A percentile compares a stretch with the other conserved stretches of the same genome.
phyloP scores from a whole-genome alignment of 2,888 invertebrate species.

The Drosophila pullipes region DNA sequence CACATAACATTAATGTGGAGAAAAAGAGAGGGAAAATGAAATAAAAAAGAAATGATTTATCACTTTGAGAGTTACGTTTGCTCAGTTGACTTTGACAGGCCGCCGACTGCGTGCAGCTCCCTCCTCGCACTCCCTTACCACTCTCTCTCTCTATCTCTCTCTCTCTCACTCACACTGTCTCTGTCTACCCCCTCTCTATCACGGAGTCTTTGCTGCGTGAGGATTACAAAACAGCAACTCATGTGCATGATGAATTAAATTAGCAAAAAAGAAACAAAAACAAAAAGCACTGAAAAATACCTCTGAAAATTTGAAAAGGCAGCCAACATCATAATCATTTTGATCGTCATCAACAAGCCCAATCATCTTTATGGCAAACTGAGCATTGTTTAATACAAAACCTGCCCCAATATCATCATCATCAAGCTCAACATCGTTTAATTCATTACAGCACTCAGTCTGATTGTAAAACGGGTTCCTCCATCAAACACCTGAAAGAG shows the following conservation, averaged over 20 bases:
- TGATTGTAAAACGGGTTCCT: background rate
- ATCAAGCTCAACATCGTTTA: background rate
- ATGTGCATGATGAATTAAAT: slow-evolving; percentile 79
- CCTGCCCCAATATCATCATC: slow-evolving; percentile 25
- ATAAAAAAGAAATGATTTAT: slow-evolving; percentile 69
- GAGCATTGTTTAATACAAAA: slow-evolving; percentile 5
- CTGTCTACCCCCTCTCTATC: background rate
- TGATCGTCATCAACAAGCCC: background rate
- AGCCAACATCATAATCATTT: slow-evolving; percentile 1
- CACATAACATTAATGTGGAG: background rate
- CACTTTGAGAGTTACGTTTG: slow-evolving; percentile 64
- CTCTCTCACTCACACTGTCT: background rate
- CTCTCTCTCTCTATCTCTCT: slow-evolving; percentile 2
- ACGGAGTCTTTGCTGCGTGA: slow-evolving; percentile 44
- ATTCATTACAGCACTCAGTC: background rate
- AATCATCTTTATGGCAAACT: background rate
- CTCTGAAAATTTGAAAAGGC: slow-evolving; percentile 14
- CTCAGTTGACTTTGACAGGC: slow-evolving; percentile 76
- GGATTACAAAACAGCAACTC: slow-evolving; percentile 76
- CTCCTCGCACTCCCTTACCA: background rate
- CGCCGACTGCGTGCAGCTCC: slow-evolving; percentile 42
- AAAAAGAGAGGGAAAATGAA: slow-evolving; percentile 16
- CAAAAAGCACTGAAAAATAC: slow-evolving; percentile 12
- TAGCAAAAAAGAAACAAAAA: slow-evolving; percentile 52
- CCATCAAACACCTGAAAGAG: background rate